Evolutionary conservation across 2,113 vertebrate species (phyloP).

Genomic region (Strix uralensis): DNA sequence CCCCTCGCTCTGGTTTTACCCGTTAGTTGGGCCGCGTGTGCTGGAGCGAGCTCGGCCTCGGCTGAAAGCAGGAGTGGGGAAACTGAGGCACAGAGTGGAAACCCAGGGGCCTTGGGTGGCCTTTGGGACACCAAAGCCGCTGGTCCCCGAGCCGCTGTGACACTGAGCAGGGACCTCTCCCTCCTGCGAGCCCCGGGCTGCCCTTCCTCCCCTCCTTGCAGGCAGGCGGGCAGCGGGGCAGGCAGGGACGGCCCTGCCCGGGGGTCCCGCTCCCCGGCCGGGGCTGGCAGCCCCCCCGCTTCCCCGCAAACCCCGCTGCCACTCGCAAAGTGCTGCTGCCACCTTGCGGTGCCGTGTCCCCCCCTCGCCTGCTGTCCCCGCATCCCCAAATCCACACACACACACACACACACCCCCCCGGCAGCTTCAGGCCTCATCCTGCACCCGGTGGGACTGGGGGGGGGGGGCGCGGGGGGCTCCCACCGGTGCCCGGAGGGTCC

Average conservation of each 20-base stretch:
- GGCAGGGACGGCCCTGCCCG: background rate
- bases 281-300: background rate
- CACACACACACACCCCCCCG: background rate
- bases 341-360: background rate
- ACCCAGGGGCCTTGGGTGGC: background rate
- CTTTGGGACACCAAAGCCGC: background rate
- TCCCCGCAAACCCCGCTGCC: background rate
- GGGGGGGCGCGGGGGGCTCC: background rate
- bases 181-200: background rate
- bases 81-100: background rate
- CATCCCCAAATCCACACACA: no score
- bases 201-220: background rate
- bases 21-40: rapidly evolving
- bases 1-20: background rate
- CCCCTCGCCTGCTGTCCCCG: background rate
- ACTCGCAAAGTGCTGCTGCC: background rate
- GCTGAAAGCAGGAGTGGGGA: background rate
- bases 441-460: background rate
- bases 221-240: background rate
- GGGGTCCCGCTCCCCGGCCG: background rate
- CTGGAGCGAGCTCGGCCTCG: rapidly evolving
- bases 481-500: background rate
- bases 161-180: background rate
- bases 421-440: background rate
- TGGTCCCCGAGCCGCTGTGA: no score